phyloP scores from a whole-genome alignment of 2,797 vertebrate genomes.

The Chelmon rostratus region DNA sequence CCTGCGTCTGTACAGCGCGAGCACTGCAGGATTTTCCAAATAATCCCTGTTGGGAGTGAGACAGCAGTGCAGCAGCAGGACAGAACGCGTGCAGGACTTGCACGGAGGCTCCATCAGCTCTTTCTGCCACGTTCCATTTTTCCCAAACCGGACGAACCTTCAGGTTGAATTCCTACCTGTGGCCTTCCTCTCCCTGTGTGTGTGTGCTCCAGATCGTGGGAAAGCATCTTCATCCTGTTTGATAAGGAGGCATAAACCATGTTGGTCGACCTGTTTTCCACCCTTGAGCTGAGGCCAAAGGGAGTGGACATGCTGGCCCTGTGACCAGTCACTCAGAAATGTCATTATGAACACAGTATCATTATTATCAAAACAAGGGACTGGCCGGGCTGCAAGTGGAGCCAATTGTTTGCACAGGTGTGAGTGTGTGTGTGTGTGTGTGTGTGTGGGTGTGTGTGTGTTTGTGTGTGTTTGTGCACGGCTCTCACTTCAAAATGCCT shows the following conservation, averaged over 20 bases:
- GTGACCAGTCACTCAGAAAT: constrained; percentile 82
- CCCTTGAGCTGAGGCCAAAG: constrained; percentile 53
- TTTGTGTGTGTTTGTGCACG: constrained; percentile 39
- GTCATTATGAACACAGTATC: constrained; percentile 81
- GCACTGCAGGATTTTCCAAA: constrained; percentile 57
- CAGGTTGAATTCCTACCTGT: constrained; percentile 20
- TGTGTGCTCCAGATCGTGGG: constrained; percentile 62
- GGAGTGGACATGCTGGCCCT: constrained; percentile 62
- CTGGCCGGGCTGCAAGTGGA: constrained; percentile 75
- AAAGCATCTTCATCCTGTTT: constrained; percentile 84
- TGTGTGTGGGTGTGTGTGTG: constrained; percentile 44
- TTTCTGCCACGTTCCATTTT: constrained; percentile 3
- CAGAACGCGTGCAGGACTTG: neutral
- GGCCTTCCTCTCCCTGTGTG: constrained; percentile 31
- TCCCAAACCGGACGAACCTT: neutral
- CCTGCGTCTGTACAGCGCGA: constrained; percentile 24
- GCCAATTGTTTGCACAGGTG: constrained; percentile 82
- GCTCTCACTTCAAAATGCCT: constrained; percentile 36
- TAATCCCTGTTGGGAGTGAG: constrained; percentile 49
- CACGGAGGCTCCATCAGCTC: neutral
- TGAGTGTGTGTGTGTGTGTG: constrained; percentile 56
- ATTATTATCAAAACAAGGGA: constrained; percentile 82
- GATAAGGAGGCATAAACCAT: constrained; percentile 84
- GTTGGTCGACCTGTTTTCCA: constrained; percentile 65
- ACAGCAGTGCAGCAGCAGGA: constrained; percentile 32